Conservation (phyloP, 1,140 invertebrate genomes). For the Phocides pigmalion region DNA sequence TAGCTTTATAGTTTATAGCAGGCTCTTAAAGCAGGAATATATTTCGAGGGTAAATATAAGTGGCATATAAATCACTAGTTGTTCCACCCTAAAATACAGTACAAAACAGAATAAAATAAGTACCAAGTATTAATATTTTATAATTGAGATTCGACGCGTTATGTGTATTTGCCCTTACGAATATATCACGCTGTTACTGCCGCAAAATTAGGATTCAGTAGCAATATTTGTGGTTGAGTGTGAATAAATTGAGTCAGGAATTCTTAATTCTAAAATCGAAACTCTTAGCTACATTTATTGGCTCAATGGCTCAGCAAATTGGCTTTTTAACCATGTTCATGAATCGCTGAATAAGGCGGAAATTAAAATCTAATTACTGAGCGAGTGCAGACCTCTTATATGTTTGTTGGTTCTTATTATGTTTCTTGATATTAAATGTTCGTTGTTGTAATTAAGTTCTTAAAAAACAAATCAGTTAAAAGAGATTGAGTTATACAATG, state of each 20-base stretch:
- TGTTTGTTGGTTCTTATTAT: too few species aligned
- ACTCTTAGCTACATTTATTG: conserved; percentile 8
- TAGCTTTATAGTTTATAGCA: too few species aligned
- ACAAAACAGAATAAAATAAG: too few species aligned
- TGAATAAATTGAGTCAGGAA: conserved; percentile 7
- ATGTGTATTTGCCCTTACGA: not conserved
- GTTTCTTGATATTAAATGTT: too few species aligned
- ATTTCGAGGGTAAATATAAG: too few species aligned
- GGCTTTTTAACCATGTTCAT: not conserved
- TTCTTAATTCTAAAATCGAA: conserved; percentile 1
- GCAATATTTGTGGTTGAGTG: conserved; percentile 7
- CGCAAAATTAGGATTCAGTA: not conserved
- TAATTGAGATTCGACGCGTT: not conserved
- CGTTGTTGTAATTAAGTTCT: too few species aligned
- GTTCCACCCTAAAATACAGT: too few species aligned
- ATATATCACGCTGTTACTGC: not conserved
- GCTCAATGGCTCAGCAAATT: conserved; percentile 8
- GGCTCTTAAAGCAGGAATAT: too few species aligned
- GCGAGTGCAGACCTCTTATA: too few species aligned
- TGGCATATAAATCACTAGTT: too few species aligned
- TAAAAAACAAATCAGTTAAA: too few species aligned
- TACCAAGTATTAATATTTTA: not conserved
- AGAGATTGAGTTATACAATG: too few species aligned
- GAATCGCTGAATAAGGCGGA: not conserved
- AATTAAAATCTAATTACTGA: not conserved